Evolutionary conservation across 2,113 vertebrate species (phyloP).

Genomic region (Oreochromis aureus): DNA sequence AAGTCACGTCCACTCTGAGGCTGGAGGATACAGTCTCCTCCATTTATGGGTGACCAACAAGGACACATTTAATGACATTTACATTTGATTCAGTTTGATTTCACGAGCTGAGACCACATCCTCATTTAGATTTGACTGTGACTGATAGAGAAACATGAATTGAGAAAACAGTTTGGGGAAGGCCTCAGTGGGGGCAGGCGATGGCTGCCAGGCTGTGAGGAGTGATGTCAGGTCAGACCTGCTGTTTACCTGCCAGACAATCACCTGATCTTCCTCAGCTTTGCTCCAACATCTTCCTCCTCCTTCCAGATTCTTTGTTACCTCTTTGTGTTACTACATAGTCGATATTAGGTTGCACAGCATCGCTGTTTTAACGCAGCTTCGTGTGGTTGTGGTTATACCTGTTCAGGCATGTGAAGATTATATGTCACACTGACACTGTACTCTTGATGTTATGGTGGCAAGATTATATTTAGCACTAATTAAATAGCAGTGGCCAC

Average conservation of each 20-base stretch:
- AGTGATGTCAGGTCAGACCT: not conserved
- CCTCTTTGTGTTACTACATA: not conserved
- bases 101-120: too few species aligned
- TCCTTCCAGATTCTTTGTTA: fast-evolving
- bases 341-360: not conserved
- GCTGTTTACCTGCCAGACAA: not conserved
- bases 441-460: not conserved
- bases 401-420: not conserved
- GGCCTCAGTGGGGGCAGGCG: too few species aligned
- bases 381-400: not conserved
- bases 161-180: not conserved
- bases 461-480: not conserved
- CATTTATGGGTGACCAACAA: fast-evolving
- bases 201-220: too few species aligned
- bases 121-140: not conserved
- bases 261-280: not conserved
- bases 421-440: not conserved
- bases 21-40: not conserved
- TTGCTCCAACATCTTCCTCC: not conserved
- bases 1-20: not conserved
- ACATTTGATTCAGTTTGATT: not conserved
- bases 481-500: not conserved
- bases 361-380: fast-evolving
- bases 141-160: not conserved
- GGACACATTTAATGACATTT: not conserved